Percentiles rank a stretch among this genome's conserved stretches.
phyloP scores from a whole-genome alignment of 1,140 invertebrate genomes.

The Aphidius ervi region DNA sequence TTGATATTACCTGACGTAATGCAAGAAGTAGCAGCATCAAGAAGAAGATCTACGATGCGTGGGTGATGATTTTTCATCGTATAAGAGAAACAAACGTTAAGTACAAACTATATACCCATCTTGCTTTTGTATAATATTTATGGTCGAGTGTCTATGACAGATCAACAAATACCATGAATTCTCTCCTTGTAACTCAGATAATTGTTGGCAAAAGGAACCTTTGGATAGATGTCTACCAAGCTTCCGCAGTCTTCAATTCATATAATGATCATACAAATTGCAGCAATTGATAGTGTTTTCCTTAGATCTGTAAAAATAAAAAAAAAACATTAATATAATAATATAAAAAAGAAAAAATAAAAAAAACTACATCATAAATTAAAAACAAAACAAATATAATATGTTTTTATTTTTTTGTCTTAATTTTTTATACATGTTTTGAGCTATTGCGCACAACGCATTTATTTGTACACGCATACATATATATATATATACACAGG shows the following conservation, averaged over 20 bases:
- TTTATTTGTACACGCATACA: neutral
- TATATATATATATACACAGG: neutral
- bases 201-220: slow-evolving; percentile 5
- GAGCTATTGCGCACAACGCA: no score
- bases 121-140: slow-evolving; percentile 7
- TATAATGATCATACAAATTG: neutral
- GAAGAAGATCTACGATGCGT: slow-evolving; percentile 13
- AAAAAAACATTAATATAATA: no score
- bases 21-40: neutral
- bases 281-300: neutral
- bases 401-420: no score
- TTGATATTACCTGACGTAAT: slow-evolving; percentile 18
- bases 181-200: slow-evolving; percentile 4
- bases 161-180: slow-evolving; percentile 19
- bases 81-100: slow-evolving; percentile 3
- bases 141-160: slow-evolving; percentile 7
- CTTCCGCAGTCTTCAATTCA: slow-evolving; percentile 1
- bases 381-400: no score
- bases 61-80: slow-evolving; percentile 13
- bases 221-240: neutral
- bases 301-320: no score
- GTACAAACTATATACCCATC: neutral
- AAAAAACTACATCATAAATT: no score
- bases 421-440: no score
- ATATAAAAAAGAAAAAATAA: no score